Percentiles rank a stretch among this genome's conserved stretches.
Conservation (phyloP, 2,797 vertebrate genomes). For the Myotis myotis region DNA sequence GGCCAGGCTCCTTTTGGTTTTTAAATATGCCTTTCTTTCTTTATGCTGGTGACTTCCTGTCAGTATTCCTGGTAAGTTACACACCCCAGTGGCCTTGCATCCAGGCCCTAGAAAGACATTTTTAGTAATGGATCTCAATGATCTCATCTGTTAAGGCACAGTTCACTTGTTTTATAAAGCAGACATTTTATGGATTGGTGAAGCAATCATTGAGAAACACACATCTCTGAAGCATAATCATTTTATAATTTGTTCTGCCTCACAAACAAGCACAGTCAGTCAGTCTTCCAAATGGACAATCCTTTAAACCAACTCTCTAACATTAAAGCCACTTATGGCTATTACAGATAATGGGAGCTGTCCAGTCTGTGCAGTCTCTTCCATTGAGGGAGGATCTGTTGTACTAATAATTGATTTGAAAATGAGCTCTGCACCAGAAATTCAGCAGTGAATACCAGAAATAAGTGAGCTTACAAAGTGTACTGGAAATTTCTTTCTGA, state of each 20-base stretch:
- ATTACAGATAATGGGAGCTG: constrained; percentile 50
- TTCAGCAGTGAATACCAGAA: constrained; percentile 2
- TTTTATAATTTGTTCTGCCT: constrained; percentile 65
- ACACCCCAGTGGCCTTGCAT: background rate
- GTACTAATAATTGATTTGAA: constrained; percentile 30
- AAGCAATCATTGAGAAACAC: constrained; percentile 59
- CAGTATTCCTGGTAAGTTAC: constrained; percentile 13
- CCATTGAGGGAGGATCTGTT: background rate
- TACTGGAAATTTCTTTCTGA: constrained; percentile 12
- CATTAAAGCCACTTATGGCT: constrained; percentile 51
- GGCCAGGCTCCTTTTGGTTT: constrained; percentile 13
- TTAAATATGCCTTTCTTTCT: constrained; percentile 13
- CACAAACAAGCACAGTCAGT: constrained; percentile 34
- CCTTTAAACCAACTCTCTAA: constrained; percentile 50
- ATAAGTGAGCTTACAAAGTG: background rate
- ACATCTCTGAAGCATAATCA: constrained; percentile 48
- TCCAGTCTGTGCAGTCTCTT: background rate
- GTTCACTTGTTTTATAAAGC: constrained; percentile 42
- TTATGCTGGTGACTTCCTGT: constrained; percentile 6
- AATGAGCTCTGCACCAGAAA: constrained; percentile 40
- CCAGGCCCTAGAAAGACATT: background rate
- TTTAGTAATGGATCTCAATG: background rate
- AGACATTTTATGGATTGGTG: constrained; percentile 29
- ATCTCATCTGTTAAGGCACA: constrained; percentile 49
- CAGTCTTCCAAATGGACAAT: constrained; percentile 56